Base-by-base conservation (phyloP, 1,140 invertebrate genomes). In the Drosophila ohnishii region DNA sequence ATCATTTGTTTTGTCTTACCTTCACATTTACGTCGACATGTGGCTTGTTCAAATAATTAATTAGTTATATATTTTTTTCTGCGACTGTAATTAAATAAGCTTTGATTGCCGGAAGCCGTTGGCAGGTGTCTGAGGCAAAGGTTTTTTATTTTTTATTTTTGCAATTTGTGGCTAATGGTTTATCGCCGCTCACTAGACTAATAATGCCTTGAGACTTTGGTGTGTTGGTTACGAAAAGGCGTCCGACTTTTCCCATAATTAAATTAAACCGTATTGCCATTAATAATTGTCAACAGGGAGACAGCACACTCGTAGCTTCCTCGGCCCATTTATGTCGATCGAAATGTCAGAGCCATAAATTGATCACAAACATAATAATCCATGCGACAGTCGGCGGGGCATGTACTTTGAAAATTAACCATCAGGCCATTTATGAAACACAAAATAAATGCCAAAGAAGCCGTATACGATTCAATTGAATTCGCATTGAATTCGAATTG, bases 361-460 rank as follows among this genome's bases (percentile, higher is more conserved):
- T 87, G 78, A 40, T 66, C 70, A 34, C 64, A 71, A 82, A 85
- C 82, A 82, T 86, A 82, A 85, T 87, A 82, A 87, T 87, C 83
- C 78, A 87, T 71, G 70, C 67, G 82, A 85, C 82, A 85, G 67
- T 69, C 78, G 62, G 51, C 78, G 65, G 65, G 75, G 60, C 62
- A 66, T 65, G 74, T 72, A 72, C 22, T 22, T 2, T 64, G 74
- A 86, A 85, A 85, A 86, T 86, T 81, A 85, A 82, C 82, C 82
- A 86, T 87, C 83, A 79, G 60, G 58, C 82, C 82, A 86, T 86
- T 86, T 86, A 83, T 87, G 82, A 86, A 83, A 87, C 66, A 78
- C 64, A 71, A 82, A 82, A 37, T 37, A 50, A 55, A 82, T 64
- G 78, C 75, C 71, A 76, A 69, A 79, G 82, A 86, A 86, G 75